Evolutionary conservation across 2,888 invertebrate species (phyloP).

Genomic region (Blomia tropicalis): DNA sequence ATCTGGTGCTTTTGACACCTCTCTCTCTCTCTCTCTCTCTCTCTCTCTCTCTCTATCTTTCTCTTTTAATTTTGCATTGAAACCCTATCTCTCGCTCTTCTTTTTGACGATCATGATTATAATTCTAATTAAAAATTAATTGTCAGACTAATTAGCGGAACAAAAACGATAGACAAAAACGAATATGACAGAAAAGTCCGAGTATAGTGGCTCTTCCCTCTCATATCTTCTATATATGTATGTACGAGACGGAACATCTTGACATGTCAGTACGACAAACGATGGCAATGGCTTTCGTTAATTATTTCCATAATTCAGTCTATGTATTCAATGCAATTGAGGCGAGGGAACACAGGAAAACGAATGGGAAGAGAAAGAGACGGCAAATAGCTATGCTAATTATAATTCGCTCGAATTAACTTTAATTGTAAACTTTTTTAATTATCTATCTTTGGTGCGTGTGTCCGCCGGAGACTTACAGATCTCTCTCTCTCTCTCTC

Average conservation of each 20-base stretch:
- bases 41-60: too few species aligned
- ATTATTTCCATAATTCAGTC: slow-evolving; percentile 8
- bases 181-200: slow-evolving; percentile 4
- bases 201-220: too few species aligned
- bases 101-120: slow-evolving; percentile 5
- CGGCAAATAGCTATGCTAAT: slow-evolving; percentile 4
- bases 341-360: too few species aligned
- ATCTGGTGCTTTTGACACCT: too few species aligned
- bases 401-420: slow-evolving; percentile 6
- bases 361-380: too few species aligned
- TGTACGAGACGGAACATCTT: slow-evolving; percentile 8
- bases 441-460: not conserved
- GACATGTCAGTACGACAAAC: slow-evolving; percentile 6
- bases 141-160: slow-evolving; percentile 6
- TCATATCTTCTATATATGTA: too few species aligned
- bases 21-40: too few species aligned
- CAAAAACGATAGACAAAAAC: not conserved
- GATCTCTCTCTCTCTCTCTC: not conserved
- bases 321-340: not conserved
- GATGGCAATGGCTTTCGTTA: not conserved
- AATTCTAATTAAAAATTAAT: slow-evolving; percentile 13
- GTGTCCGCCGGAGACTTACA: not conserved
- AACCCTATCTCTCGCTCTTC: too few species aligned
- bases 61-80: too few species aligned
- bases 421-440: not conserved